Percentiles rank a stretch among this genome's conserved stretches.
phyloP scores from a whole-genome alignment of 2,113 vertebrate genomes.

The Scomber scombrus region DNA sequence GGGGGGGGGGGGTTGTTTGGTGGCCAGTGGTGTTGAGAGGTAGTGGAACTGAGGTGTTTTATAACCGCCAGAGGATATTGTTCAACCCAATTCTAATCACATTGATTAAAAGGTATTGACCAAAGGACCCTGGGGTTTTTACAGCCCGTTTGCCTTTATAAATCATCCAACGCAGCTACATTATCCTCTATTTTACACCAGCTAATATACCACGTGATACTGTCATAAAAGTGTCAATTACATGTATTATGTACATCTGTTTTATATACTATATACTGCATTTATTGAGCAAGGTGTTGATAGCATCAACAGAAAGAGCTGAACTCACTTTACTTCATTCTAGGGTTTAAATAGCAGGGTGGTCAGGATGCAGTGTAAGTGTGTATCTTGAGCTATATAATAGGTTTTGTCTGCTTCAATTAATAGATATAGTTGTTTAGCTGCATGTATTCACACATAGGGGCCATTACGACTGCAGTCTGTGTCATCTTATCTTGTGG shows the following conservation, averaged over 20 bases:
- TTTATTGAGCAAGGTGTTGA: not conserved
- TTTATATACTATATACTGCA: not conserved
- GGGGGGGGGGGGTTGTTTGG: conserved; percentile 6
- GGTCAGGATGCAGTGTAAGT: too few relatives aligned
- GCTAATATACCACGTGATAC: conserved; percentile 9
- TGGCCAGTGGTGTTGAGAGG: conserved; percentile 9
- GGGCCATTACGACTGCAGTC: too few relatives aligned
- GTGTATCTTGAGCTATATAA: too few relatives aligned
- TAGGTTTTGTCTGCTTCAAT: too few relatives aligned
- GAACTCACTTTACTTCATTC: not conserved
- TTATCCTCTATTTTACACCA: conserved; percentile 36
- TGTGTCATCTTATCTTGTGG: not conserved
- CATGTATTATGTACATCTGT: not conserved
- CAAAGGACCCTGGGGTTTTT: conserved; percentile 58
- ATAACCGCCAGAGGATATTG: conserved; percentile 71
- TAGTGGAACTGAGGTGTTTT: conserved; percentile 66
- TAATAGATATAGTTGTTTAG: too few relatives aligned
- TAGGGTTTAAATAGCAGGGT: not conserved
- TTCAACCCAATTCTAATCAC: conserved; percentile 78
- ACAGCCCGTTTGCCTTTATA: conserved; percentile 60
- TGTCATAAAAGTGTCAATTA: not conserved
- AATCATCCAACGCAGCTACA: conserved; percentile 57
- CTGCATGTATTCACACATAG: too few relatives aligned
- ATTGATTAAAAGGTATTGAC: conserved; percentile 82
- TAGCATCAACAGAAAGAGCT: conserved; percentile 6